These are phyloP conservation scores for Neuroscelio doddi DNA, from an alignment of 2,888 invertebrate species.

Conservation along the genomic window DNA sequence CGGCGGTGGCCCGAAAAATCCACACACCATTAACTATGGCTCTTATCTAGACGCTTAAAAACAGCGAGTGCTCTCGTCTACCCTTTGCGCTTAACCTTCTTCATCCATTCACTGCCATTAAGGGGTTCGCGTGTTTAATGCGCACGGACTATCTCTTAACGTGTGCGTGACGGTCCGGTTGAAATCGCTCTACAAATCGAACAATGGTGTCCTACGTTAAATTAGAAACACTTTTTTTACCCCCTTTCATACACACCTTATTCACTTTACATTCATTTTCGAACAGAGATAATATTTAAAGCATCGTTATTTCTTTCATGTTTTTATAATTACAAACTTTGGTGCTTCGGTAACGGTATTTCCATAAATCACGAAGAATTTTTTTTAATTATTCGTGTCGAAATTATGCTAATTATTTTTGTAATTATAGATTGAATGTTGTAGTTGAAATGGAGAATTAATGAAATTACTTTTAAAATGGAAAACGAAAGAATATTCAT, in stretches of 20 bases:
- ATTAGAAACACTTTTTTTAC: constrained; percentile 14
- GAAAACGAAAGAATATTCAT: too few species aligned
- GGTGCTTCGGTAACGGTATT: too few species aligned
- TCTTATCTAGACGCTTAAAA: constrained; percentile 64
- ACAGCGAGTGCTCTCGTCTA: constrained; percentile 56
- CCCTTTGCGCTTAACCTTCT: constrained; percentile 49
- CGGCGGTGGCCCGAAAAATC: constrained; percentile 54
- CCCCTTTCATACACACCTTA: not conserved
- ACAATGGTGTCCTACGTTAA: constrained; percentile 30
- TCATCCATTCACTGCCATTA: constrained; percentile 51
- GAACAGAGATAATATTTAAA: not conserved
- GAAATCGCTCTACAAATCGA: constrained; percentile 49
- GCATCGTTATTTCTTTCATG: too few species aligned
- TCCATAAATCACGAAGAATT: too few species aligned
- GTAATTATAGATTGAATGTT: too few species aligned
- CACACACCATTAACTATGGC: constrained; percentile 64
- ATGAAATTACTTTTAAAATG: too few species aligned
- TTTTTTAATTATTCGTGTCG: too few species aligned
- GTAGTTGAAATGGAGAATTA: too few species aligned
- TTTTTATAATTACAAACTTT: too few species aligned
- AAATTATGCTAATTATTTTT: too few species aligned
- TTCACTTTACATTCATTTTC: constrained; percentile 8
- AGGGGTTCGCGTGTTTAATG: constrained; percentile 49
- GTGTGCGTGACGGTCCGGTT: constrained; percentile 50
- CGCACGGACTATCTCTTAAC: constrained; percentile 56